Evolutionary conservation across 2,797 vertebrate genomes (phyloP), one percentile per base, ranked within the genome.

Genomic region (Brotula barbata): DNA sequence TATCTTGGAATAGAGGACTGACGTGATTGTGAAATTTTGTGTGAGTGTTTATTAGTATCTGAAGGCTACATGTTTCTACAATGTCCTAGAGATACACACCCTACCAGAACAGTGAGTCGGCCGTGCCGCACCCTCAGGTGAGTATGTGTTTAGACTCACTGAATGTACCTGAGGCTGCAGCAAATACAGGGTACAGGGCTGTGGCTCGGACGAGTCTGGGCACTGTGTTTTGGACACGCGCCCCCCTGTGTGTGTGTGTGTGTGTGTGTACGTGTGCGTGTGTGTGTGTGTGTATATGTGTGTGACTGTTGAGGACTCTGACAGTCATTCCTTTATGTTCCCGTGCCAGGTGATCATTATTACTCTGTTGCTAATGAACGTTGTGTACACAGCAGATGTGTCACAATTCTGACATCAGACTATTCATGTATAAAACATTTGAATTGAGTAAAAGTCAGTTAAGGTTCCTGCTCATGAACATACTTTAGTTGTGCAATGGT

Each of bases 191-290:
- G 73, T 47, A 68, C 41, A 56, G 58, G 76, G 84, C 58, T 77
- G 75, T 69, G 74, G 74, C 71, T 66, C 6, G 44, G 79, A 74
- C 78, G 49, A 77, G 80, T 75, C 72, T 8, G 39, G 73, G 70
- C 76, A 7, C 25, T 69, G 76, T 33, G 15, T 53, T 31, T 62
- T 40, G 5, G 13, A 31, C 28, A 22, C n/a, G 46, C 9, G 10
- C n/a, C 3, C 9, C 15, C 16, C 10, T 22, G 13, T 45, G 22
- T 37, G 33, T 46, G 51, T 57, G 49, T 53, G 60, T 57, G 39
- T 54, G 44, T 46, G 46, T 45, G 23, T 61, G 59, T 61, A 62
- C 28, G 54, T 45, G 54, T 21, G 41, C 5, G 23, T n/a, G 20
- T 7, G 6, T 40, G 37, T 45, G 23, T 61, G 59, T 61, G 64